Conservation (phyloP, 1,140 invertebrate genomes). For the Nephila pilipes region DNA sequence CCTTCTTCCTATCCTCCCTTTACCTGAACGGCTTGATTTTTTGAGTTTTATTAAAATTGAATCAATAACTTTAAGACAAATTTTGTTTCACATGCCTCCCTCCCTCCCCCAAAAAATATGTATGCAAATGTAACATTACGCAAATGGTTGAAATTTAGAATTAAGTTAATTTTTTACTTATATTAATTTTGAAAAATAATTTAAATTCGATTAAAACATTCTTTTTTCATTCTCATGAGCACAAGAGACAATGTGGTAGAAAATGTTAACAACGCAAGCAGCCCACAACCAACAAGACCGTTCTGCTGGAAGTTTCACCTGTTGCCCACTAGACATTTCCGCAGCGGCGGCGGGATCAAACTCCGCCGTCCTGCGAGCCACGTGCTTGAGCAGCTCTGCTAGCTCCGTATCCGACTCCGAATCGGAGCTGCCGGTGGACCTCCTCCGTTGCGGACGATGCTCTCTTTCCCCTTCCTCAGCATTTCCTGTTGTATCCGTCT, state of each 20-base stretch:
- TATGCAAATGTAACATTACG: too few species aligned
- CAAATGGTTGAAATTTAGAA: too few species aligned
- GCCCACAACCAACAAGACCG: constrained; percentile 61
- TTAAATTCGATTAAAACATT: neutral
- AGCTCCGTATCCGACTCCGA: constrained; percentile 79
- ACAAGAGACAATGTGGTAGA: constrained; percentile 29
- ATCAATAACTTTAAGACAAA: too few species aligned
- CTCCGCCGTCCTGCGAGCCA: constrained; percentile 76
- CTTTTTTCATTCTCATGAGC: neutral
- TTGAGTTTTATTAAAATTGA: too few species aligned
- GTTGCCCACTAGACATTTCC: constrained; percentile 51
- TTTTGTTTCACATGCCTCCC: too few species aligned
- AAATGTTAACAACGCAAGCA: constrained; percentile 65
- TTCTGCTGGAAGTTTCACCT: constrained; percentile 52
- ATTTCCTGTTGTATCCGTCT: neutral
- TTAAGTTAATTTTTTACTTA: too few species aligned
- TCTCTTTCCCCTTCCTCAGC: constrained; percentile 5
- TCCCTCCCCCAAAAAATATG: too few species aligned
- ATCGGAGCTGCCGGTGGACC: constrained; percentile 77
- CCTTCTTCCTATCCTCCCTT: too few species aligned
- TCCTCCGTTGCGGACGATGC: constrained; percentile 49
- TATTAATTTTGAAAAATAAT: too few species aligned
- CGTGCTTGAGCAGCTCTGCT: constrained; percentile 78
- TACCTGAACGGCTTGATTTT: too few species aligned
- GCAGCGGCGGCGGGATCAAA: constrained; percentile 75